Percentiles rank a stretch among this genome's conserved stretches.
Conservation (phyloP, 2,888 invertebrate species). For the Dilophus febrilis region DNA sequence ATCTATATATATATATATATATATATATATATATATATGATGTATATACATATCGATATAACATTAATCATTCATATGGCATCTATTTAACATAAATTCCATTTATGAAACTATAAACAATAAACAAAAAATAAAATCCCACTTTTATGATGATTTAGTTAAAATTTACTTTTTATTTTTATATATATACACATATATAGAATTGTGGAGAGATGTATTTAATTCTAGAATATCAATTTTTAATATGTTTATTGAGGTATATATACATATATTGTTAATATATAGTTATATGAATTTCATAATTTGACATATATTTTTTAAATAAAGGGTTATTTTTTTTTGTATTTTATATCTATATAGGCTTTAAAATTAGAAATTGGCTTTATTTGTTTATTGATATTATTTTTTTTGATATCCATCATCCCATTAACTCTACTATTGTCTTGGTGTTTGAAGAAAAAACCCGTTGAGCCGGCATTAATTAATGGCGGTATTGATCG, state of each 20-base stretch:
- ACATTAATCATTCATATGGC: too few relatives aligned
- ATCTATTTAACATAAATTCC: too few relatives aligned
- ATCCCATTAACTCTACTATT: slow-evolving; percentile 45
- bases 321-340: too few relatives aligned
- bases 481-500: slow-evolving; percentile 29
- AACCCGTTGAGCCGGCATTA: slow-evolving; percentile 23
- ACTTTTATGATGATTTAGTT: too few relatives aligned
- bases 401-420: slow-evolving; percentile 44
- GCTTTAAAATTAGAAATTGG: slow-evolving; percentile 53
- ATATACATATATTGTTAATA: background rate
- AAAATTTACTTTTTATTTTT: too few relatives aligned
- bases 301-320: too few relatives aligned
- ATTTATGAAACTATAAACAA: too few relatives aligned
- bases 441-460: slow-evolving; percentile 28
- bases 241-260: slow-evolving; percentile 7
- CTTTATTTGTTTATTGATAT: slow-evolving; percentile 43
- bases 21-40: too few relatives aligned
- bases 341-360: slow-evolving; percentile 25
- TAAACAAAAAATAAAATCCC: too few relatives aligned
- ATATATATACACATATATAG: too few relatives aligned
- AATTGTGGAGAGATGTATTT: slow-evolving; percentile 21
- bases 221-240: slow-evolving; percentile 19
- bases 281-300: background rate
- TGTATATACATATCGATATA: too few relatives aligned
- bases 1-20: too few relatives aligned